A percentile compares a stretch with the other conserved stretches of the same genome.
phyloP scores from a whole-genome alignment of 37 sponge, comb jelly and placozoan genomes.

The Dysidea cf. avara region DNA sequence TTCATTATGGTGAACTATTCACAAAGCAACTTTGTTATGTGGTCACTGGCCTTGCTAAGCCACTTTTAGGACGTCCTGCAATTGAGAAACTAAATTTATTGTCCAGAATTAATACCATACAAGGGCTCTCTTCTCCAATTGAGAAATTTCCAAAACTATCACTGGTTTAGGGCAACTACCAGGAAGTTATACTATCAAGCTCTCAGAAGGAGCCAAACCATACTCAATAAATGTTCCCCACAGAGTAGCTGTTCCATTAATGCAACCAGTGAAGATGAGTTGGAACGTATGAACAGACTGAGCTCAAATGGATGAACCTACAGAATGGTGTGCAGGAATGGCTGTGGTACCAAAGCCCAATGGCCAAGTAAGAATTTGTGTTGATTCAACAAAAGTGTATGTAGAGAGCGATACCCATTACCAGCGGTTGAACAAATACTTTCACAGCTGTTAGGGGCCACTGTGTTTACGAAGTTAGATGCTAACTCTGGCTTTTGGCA shows the following conservation, averaged over 20 bases:
- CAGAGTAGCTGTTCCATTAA: conserved; percentile 34
- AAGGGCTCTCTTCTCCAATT: too few relatives aligned
- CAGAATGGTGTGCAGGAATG: conserved; percentile 43
- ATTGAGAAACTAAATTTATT: too few relatives aligned
- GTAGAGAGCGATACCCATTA: conserved; percentile 19
- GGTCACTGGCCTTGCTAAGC: too few relatives aligned
- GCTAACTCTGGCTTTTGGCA: conserved; percentile 53
- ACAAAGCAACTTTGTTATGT: too few relatives aligned
- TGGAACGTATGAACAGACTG: too few relatives aligned
- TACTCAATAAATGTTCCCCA: conserved; percentile 27
- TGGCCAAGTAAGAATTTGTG: conserved; percentile 35
- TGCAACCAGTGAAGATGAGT: conserved; percentile 18
- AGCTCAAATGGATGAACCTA: conserved; percentile 49
- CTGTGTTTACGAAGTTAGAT: conserved; percentile 17
- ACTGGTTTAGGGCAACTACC: conserved; percentile 21
- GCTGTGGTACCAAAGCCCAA: conserved; percentile 41
- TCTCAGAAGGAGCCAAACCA: not conserved
- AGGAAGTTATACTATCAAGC: conserved; percentile 27
- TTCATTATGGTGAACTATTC: too few relatives aligned
- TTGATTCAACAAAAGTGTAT: conserved; percentile 51
- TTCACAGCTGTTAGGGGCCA: conserved; percentile 16
- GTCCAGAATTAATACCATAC: too few relatives aligned
- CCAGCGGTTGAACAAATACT: conserved; percentile 52
- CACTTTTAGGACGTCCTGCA: too few relatives aligned
- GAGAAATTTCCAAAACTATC: too few relatives aligned